Conservation (phyloP, 2,797 vertebrate species). For the Eospalax fontanierii region DNA sequence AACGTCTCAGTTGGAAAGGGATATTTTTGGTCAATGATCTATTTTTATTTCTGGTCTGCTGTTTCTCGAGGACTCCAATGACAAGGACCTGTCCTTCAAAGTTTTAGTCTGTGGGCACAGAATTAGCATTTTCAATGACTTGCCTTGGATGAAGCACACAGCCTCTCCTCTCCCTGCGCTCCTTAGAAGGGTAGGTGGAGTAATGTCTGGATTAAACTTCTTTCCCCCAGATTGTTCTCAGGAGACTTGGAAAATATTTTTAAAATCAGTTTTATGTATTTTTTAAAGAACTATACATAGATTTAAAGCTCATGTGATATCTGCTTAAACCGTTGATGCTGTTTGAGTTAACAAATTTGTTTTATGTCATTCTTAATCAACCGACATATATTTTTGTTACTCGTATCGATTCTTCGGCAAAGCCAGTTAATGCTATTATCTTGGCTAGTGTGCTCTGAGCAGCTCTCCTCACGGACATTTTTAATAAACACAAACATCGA, state of each 20-base stretch:
- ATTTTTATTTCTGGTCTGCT: conserved; percentile 90
- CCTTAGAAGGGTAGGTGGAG: conserved; percentile 50
- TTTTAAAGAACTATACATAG: conserved; percentile 62
- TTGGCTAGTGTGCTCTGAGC: conserved; percentile 85
- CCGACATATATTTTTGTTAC: conserved; percentile 87
- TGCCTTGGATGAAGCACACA: conserved; percentile 77
- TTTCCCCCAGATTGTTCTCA: conserved; percentile 19
- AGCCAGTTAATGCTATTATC: conserved; percentile 89
- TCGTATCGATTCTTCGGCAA: conserved; percentile 89
- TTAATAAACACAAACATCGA: conserved; percentile 90
- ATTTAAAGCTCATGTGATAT: conserved; percentile 79
- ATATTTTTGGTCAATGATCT: conserved; percentile 90
- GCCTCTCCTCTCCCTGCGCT: neutral
- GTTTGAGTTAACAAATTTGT: conserved; percentile 88
- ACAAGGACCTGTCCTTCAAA: conserved; percentile 90
- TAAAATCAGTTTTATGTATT: conserved; percentile 72
- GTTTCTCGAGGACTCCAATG: conserved; percentile 88
- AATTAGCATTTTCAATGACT: conserved; percentile 90
- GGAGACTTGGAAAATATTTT: conserved; percentile 75
- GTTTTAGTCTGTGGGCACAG: conserved; percentile 80
- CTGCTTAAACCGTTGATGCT: conserved; percentile 83
- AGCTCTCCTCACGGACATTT: conserved; percentile 88
- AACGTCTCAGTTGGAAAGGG: conserved; percentile 87
- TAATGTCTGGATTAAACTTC: conserved; percentile 70
- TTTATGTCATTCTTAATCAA: conserved; percentile 89